Evolutionary conservation across 64 coral and sea anemone species (phyloP).

Genomic region (Cladopsammia gracilis): DNA sequence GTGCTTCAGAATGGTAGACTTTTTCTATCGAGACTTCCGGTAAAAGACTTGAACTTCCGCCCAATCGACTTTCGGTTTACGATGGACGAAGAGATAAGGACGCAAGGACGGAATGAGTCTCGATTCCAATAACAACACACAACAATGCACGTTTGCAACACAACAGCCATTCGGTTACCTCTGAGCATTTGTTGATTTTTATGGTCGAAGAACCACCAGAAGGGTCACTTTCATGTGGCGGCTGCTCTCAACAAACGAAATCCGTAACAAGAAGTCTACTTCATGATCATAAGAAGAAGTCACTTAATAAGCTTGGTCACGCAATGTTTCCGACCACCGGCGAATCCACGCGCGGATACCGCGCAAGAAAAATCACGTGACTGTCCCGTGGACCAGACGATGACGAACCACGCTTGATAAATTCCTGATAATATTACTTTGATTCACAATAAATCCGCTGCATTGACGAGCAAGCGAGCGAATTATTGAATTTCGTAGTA

Average conservation of each 20-base stretch:
- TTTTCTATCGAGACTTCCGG: neutral
- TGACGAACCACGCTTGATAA: neutral
- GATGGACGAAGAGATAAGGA: neutral
- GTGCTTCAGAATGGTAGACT: neutral
- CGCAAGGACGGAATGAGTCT: neutral
- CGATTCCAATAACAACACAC: neutral
- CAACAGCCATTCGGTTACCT: neutral
- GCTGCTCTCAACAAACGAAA: neutral
- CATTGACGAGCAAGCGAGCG: neutral
- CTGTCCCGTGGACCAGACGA: constrained; percentile 7
- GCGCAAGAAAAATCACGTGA: constrained; percentile 13
- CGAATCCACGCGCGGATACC: constrained; percentile 34
- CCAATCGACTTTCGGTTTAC: neutral
- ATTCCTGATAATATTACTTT: constrained; percentile 27
- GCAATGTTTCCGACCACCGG: neutral
- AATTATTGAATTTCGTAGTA: neutral
- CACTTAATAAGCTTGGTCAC: neutral
- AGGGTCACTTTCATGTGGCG: neutral
- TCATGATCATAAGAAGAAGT: neutral
- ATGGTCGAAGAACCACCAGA: neutral
- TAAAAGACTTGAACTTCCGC: neutral
- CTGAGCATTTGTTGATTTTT: neutral
- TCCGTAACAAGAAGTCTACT: neutral
- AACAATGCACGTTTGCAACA: neutral
- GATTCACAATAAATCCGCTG: neutral